Evolutionary conservation across 2,797 vertebrate species (phyloP), one percentile per base, ranked within the genome.

Genomic region (Malacoctenus gilli): DNA sequence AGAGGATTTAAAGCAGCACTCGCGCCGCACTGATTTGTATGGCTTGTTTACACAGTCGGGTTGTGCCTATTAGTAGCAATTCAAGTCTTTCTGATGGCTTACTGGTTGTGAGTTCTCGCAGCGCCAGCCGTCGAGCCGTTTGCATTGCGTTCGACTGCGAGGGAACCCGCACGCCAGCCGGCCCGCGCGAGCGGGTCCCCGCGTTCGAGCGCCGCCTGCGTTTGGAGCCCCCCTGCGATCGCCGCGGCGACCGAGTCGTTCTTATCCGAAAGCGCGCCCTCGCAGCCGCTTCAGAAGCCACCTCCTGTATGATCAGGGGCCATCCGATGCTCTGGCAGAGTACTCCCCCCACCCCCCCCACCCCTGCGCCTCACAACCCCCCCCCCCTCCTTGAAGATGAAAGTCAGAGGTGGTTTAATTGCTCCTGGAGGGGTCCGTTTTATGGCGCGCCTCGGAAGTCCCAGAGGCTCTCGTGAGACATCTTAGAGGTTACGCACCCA

Each of bases 321-420:
- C 70, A 64, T 81, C 64, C 80, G 63, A 75, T 38, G 66, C 69
- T 68, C 59, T 1, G 56, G 57, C 49, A 51, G 59, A 67, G 54
- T 4, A 7, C 64, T 40, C 58, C 62, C 41, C 58, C 62, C 35
- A 50, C 48, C 57, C 4, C 30, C 30, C 30, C 11, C 30, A 5
- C 4, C 11, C 30, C 30, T 25, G 1, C 25, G 1, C 25, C 6
- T 9, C 25, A 28, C 25, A 2, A 2, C 39, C 58, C 61, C 34
- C 53, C 44, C 25, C 2, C 25, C 25, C 25, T 28, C 9, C 9
- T 56, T 23, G 19, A 53, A 87, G 83, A 85, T 85, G 75, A 87
- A 87, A 88, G 85, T 72, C 69, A 25, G 58, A 69, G 63, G 77
- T 47, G 31, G 38, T 82, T 79, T 86, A 86, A 87, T 85, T 82